Conservation (phyloP, 2,888 invertebrate genomes). For the Drosophila atripex region DNA sequence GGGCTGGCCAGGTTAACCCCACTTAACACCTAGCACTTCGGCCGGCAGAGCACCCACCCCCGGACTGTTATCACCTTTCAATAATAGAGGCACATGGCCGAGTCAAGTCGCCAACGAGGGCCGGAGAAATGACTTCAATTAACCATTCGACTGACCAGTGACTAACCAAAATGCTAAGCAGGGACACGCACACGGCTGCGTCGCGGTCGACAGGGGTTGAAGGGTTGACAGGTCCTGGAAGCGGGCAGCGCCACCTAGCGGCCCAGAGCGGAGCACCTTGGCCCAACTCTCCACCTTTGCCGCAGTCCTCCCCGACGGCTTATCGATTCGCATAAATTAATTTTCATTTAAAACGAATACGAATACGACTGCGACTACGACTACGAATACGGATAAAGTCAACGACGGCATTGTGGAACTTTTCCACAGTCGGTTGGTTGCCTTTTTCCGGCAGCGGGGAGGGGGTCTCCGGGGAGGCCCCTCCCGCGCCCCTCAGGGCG, state of each 20-base stretch:
- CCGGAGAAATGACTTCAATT: conserved; percentile 76
- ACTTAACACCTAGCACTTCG: conserved; percentile 74
- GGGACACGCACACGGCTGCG: conserved; percentile 48
- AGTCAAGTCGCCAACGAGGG: conserved; percentile 54
- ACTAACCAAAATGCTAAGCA: conserved; percentile 64
- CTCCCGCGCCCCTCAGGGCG: no score
- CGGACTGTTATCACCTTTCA: conserved; percentile 73
- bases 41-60: conserved; percentile 33
- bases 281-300: background rate
- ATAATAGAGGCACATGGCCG: conserved; percentile 64
- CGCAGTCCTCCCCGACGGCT: conserved; percentile 37
- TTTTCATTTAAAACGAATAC: conserved; percentile 76
- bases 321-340: conserved; percentile 79
- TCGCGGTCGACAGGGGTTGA: conserved; percentile 19
- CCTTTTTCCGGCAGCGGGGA: no score
- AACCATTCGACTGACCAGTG: conserved; percentile 68
- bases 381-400: conserved; percentile 74
- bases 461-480: no score
- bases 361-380: no score
- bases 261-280: background rate
- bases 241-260: conserved; percentile 57
- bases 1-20: background rate
- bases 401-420: conserved; percentile 44
- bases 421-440: conserved; percentile 17
- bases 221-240: conserved; percentile 55